Evolutionary conservation across 2,113 vertebrate genomes (phyloP).

Genomic region (Bothrops jararaca): DNA sequence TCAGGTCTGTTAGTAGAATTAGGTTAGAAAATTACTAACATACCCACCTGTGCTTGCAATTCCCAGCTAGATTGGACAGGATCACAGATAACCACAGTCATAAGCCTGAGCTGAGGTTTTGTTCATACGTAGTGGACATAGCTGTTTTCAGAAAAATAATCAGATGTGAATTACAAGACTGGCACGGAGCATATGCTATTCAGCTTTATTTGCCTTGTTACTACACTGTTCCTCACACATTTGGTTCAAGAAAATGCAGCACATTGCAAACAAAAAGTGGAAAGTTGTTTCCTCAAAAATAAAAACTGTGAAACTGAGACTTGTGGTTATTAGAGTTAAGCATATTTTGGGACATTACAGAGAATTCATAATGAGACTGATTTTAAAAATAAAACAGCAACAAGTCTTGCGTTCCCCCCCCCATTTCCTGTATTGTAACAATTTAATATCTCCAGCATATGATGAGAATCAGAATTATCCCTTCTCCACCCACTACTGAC

Average conservation of each 20-base stretch:
- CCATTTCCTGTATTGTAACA: slow-evolving; percentile 47
- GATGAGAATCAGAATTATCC: slow-evolving; percentile 69
- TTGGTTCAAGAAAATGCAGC: slow-evolving; percentile 51
- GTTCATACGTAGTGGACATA: slow-evolving; percentile 9
- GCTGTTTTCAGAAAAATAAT: not conserved
- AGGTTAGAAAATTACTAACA: not conserved
- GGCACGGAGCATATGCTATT: slow-evolving; percentile 43
- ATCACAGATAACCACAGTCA: not conserved
- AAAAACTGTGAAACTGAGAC: slow-evolving; percentile 59
- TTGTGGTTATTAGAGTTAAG: slow-evolving; percentile 56
- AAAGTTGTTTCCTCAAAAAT: slow-evolving; percentile 58
- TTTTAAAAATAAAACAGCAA: slow-evolving; percentile 67
- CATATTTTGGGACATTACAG: slow-evolving; percentile 55
- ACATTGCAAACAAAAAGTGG: slow-evolving; percentile 48
- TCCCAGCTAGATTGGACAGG: not conserved
- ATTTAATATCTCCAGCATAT: slow-evolving; percentile 71
- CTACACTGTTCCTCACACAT: slow-evolving; percentile 56
- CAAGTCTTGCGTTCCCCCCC: slow-evolving; percentile 52
- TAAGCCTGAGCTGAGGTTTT: not conserved
- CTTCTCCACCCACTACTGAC: slow-evolving; percentile 63
- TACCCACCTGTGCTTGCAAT: not conserved
- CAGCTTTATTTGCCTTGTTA: slow-evolving; percentile 59
- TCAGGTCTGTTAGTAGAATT: not conserved
- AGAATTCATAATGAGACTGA: slow-evolving; percentile 45
- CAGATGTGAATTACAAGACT: slow-evolving; percentile 58